Percentiles rank a stretch among this genome's conserved stretches.
Evolutionary conservation across 2,888 invertebrate genomes (phyloP).

Genomic region (Odontocolon sp.): DNA sequence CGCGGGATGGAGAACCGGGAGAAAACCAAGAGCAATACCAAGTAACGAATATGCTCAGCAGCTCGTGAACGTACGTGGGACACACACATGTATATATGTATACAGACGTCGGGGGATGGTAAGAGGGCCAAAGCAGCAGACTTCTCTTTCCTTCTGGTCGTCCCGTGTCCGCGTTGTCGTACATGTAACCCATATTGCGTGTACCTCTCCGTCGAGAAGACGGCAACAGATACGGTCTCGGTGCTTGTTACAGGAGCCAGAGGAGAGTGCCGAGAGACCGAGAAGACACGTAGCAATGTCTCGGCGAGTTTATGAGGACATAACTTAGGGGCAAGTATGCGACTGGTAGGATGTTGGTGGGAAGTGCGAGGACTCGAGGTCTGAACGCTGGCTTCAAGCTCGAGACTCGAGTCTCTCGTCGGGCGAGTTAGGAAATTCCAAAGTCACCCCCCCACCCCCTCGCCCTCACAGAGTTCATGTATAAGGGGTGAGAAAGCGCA

Average conservation of each 20-base stretch:
- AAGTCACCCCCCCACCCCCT: slow-evolving; percentile 37
- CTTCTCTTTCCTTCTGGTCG: not conserved
- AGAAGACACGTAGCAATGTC: slow-evolving; percentile 67
- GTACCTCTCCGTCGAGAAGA: slow-evolving; percentile 42
- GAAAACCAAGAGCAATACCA: slow-evolving; percentile 18
- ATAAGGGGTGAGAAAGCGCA: slow-evolving; percentile 15
- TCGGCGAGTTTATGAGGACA: slow-evolving; percentile 74
- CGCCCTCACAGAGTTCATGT: not conserved
- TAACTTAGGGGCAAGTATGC: slow-evolving; percentile 76
- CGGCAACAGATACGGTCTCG: slow-evolving; percentile 65
- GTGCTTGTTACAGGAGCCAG: slow-evolving; percentile 12
- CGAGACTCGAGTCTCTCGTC: slow-evolving; percentile 15
- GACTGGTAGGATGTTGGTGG: slow-evolving; percentile 56
- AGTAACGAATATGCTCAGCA: slow-evolving; percentile 38
- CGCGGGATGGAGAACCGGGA: slow-evolving; percentile 8
- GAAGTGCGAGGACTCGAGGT: slow-evolving; percentile 9
- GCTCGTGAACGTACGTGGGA: slow-evolving; percentile 28
- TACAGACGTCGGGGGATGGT: too few species aligned
- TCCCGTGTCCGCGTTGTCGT: slow-evolving; percentile 30
- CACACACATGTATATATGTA: too few species aligned
- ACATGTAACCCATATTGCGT: slow-evolving; percentile 61
- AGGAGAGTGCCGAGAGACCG: slow-evolving; percentile 36
- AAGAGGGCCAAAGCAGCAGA: slow-evolving; percentile 15
- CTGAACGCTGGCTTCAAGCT: not conserved
- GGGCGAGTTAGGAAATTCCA: slow-evolving; percentile 56